A percentile compares a stretch with the other conserved stretches of the same genome.
Evolutionary conservation across 2,113 vertebrate genomes (phyloP).

Genomic region (Pipa parva): DNA sequence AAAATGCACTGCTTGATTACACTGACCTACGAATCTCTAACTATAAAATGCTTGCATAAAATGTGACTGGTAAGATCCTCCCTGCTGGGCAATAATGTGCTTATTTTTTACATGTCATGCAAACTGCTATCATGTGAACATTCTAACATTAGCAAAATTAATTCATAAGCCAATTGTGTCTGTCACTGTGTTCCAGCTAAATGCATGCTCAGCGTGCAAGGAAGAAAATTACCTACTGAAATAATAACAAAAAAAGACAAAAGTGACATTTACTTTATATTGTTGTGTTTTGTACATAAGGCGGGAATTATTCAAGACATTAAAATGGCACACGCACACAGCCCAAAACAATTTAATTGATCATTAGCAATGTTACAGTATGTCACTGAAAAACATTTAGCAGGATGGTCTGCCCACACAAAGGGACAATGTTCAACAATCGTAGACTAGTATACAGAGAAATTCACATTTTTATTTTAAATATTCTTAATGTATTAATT

Average conservation of each 20-base stretch:
- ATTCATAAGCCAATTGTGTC: constrained; percentile 59
- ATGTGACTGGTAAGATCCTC: constrained; percentile 54
- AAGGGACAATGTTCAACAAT: neutral
- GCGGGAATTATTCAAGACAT: neutral
- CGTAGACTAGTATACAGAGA: too few relatives aligned
- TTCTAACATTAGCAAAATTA: constrained; percentile 66
- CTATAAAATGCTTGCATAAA: constrained; percentile 58
- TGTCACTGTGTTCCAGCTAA: constrained; percentile 59
- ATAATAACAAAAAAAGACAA: constrained; percentile 43
- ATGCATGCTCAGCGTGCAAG: constrained; percentile 58
- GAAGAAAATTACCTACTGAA: constrained; percentile 50
- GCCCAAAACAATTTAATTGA: constrained; percentile 10
- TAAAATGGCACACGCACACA: constrained; percentile 6
- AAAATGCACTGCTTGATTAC: constrained; percentile 54
- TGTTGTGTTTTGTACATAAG: constrained; percentile 1
- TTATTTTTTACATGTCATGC: constrained; percentile 57
- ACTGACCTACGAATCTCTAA: constrained; percentile 58
- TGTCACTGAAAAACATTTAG: neutral
- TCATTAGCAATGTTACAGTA: neutral
- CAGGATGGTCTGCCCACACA: neutral
- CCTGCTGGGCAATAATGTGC: constrained; percentile 63
- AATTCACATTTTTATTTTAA: too few relatives aligned
- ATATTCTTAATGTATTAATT: too few relatives aligned
- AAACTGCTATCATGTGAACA: constrained; percentile 53
- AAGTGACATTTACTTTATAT: constrained; percentile 46